Evolutionary conservation across 2,888 invertebrate species (phyloP), one percentile per base, ranked within the genome.

Genomic region (Amphipoea oculea): DNA sequence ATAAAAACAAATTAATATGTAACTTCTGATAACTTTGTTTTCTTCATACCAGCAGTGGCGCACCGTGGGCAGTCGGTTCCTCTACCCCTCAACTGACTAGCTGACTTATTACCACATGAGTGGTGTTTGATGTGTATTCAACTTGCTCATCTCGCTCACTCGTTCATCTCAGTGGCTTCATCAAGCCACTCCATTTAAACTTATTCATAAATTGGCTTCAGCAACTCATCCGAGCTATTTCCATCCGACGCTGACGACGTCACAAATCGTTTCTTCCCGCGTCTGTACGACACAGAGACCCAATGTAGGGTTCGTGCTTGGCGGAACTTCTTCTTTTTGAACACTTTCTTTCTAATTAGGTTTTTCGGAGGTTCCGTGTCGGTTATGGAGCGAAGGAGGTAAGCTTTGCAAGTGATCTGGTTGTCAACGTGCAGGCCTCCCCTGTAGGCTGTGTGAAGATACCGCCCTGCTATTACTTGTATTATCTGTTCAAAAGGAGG

Each of bases 371-470:
- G 79, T 73, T 92, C 93, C 0, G 94, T 94, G 79, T 95, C 94
- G 2, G 94, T 93, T 20, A 90, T 76, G 0, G 96, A 96, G 0
- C 96, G 95, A 5, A 96, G 90, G 11, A 97, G 88, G 86, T 95
- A 96, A 9, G 96, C 96, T 57, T 93, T 92, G 84, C 96, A 95
- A 1, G 92, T 89, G 29, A 95, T 93, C 73, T 94, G 95, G 86
- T 96, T 95, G n/a, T 94, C 96, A 29, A 94, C 93, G 83, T 96
- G 95, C 1, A 97, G 86, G 0, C 96, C 96, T 77, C 94, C 95
- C 36, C 94, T 93, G 87, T 96, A 96, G 0, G 96, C 96, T 4
- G 96, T 97, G 86, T 97, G 96, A 3, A 97, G 93, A 81, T 96
- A 97, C 5, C 96, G 93, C 2, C 94, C 96, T 14, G 96, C 95